These are phyloP conservation scores for Coenonympha arcania DNA, from an alignment of 2,888 invertebrate genomes.

Conservation along the genomic window DNA sequence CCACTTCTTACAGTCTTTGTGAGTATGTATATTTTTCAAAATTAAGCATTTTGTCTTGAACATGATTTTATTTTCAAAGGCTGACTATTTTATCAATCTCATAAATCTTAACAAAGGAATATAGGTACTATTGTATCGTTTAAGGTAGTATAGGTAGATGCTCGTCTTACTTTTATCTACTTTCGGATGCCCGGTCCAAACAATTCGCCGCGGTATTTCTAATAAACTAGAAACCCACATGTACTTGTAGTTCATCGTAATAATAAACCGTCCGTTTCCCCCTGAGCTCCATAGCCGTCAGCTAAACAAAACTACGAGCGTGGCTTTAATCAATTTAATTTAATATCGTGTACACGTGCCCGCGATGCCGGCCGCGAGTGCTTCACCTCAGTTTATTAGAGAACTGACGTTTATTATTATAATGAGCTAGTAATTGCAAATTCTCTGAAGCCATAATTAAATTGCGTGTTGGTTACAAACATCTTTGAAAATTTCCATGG, in stretches of 20 bases:
- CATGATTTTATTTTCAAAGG: no score
- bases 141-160: no score
- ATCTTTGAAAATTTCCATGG: no score
- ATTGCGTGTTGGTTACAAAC: background rate
- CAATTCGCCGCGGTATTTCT: no score
- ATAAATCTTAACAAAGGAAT: no score
- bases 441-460: background rate
- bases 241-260: background rate
- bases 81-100: no score
- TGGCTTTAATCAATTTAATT: slow-evolving; percentile 1
- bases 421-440: background rate
- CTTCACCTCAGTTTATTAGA: background rate
- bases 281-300: background rate
- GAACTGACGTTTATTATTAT: background rate
- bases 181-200: no score
- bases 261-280: background rate
- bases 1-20: no score
- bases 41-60: no score
- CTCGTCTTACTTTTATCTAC: no score
- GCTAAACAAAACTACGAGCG: background rate
- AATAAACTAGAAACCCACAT: background rate
- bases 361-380: background rate
- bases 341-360: background rate
- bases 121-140: no score
- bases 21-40: no score